Evolutionary conservation across 2,888 invertebrate species (phyloP).

Genomic region (Lasioglossum pauxillum): DNA sequence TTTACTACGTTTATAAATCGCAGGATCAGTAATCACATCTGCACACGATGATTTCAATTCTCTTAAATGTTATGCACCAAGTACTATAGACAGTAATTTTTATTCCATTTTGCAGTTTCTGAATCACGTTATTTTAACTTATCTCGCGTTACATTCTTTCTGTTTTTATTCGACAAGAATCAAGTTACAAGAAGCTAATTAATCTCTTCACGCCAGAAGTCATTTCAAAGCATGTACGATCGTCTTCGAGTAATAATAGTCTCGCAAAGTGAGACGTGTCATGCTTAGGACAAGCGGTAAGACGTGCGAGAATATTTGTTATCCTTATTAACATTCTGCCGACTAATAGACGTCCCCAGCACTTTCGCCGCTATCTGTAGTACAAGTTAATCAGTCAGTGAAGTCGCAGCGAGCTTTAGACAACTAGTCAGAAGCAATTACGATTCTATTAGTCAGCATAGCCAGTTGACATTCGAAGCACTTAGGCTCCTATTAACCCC

Average conservation of each 20-base stretch:
- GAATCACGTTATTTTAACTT: too few relatives aligned
- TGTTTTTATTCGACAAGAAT: too few relatives aligned
- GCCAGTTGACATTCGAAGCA: constrained; percentile 8
- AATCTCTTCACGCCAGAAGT: too few relatives aligned
- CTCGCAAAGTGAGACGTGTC: neutral
- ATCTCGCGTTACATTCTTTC: too few relatives aligned
- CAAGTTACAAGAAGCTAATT: too few relatives aligned
- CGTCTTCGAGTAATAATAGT: neutral
- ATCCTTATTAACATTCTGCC: neutral
- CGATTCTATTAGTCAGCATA: constrained; percentile 5
- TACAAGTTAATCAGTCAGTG: constrained; percentile 6
- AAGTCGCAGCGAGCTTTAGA: neutral
- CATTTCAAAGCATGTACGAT: neutral
- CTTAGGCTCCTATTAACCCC: constrained; percentile 10
- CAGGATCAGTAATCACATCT: too few relatives aligned
- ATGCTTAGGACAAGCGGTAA: neutral
- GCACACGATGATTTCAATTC: too few relatives aligned
- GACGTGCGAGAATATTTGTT: neutral
- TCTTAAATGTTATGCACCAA: too few relatives aligned
- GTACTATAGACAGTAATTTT: too few relatives aligned
- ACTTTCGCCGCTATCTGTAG: neutral
- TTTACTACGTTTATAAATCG: too few relatives aligned
- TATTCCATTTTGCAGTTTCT: too few relatives aligned
- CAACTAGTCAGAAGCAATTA: constrained; percentile 16
- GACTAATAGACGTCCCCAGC: neutral